Evolutionary conservation across 2,888 invertebrate species (phyloP).

Genomic region (Rugalucina vietnamica): DNA sequence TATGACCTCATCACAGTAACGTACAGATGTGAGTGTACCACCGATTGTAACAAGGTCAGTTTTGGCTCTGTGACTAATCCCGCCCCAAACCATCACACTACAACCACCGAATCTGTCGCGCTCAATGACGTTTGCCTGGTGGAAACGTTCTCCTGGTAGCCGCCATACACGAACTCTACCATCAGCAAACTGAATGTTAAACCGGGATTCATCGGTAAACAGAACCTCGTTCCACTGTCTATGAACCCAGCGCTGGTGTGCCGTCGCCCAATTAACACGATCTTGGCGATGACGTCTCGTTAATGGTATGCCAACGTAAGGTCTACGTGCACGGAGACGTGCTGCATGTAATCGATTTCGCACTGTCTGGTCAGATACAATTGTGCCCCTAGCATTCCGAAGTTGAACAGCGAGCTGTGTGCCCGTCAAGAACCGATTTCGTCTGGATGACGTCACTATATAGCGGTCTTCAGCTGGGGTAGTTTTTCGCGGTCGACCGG

Average conservation of each 20-base stretch:
- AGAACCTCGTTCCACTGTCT: background rate
- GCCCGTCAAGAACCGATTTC: no score
- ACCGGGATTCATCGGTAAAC: background rate
- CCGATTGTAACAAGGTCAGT: no score
- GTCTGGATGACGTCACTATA: background rate
- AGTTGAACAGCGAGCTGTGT: background rate
- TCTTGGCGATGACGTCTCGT: background rate
- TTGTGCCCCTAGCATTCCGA: background rate
- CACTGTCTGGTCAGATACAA: background rate
- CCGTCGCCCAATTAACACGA: background rate
- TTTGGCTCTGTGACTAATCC: background rate
- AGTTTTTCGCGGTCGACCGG: background rate
- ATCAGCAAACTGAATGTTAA: background rate
- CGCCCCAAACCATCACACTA: background rate
- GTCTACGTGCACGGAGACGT: background rate
- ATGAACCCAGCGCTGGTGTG: background rate
- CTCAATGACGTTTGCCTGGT: background rate
- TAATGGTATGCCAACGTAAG: background rate
- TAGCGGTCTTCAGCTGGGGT: background rate
- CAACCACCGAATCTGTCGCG: background rate
- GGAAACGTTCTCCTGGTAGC: background rate
- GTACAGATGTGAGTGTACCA: no score
- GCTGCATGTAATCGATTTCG: background rate
- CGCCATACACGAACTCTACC: background rate
- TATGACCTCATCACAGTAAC: background rate